Base-by-base conservation (phyloP, 2,888 invertebrate species). In the Argyresthia goedartella region DNA sequence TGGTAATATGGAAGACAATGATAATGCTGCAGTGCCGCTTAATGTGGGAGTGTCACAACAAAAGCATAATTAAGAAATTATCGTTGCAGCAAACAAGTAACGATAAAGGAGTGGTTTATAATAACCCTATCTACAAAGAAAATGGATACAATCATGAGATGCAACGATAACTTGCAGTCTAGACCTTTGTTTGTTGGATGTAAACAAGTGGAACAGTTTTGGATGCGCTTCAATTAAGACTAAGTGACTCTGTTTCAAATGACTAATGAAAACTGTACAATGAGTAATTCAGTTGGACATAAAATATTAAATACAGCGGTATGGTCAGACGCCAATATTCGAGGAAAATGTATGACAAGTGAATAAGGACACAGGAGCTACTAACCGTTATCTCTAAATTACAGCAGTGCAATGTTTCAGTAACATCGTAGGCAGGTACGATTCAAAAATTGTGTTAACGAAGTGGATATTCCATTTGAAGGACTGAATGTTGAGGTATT, bases 171-270 rank as follows among this genome's bases (percentile, higher is more conserved):
- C 39, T 39, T 1, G 3, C n/a, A 9, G 39, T n/a, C 39, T 39
- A 39, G 39, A 39, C 39, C 39, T 39, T 39, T 44, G 15, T 16
- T 10, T 9, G 16, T 9, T 16, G 46, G 25, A 25, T n/a, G 8
- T 14, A 11, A 54, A 53, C 44, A 51, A 53, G 53, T 44, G 52
- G 64, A 63, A 64, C 65, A 65, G 64, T 75, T 75, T 78, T 75
- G 70, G 76, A 76, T 74, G 76, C 77, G 69, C 73, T 75, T 78
- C 73, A 80, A 81, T 82, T 81, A 75, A 73, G 71, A 67, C 66
- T 69, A 66, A 75, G 67, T 69, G 71, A 70, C 64, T 65, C 69
- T 68, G 67, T 67, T 68, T 65, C 53, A 73, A 73, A 76, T 82
- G 81, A 81, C 70, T 82, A 82, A 82, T 80, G 69, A 72, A 74